A percentile compares a stretch with the other conserved stretches of the same genome.
Evolutionary conservation across 2,797 vertebrate genomes (phyloP).

Genomic region (Cryptoblepharus egeriae): DNA sequence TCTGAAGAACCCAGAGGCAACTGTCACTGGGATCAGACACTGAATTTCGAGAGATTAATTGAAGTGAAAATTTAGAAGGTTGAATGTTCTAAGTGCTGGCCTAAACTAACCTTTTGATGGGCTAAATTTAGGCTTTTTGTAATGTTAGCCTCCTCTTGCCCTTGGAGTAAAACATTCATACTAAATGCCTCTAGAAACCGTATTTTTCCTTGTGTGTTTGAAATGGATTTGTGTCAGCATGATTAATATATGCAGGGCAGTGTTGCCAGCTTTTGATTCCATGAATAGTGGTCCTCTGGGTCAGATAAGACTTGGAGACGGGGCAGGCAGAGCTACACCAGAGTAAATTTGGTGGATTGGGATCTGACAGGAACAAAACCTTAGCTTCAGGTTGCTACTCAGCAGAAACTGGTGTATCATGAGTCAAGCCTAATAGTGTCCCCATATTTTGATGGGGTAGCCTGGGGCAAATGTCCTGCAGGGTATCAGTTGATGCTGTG

Average conservation of each 20-base stretch:
- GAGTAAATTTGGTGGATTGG: not conserved
- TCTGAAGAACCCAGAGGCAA: constrained; percentile 89
- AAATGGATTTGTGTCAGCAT: not conserved
- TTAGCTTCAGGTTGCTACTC: not conserved
- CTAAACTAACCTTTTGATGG: constrained; percentile 78
- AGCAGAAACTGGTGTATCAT: not conserved
- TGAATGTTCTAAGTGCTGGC: constrained; percentile 78
- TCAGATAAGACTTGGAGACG: not conserved
- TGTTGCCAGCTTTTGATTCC: constrained; percentile 9
- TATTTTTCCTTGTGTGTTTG: constrained; percentile 43
- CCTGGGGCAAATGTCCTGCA: too few species aligned
- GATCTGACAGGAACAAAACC: not conserved
- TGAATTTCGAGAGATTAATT: constrained; percentile 93
- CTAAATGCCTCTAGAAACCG: constrained; percentile 54
- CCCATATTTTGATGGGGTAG: not conserved
- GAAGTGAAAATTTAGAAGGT: constrained; percentile 86
- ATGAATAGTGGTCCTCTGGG: not conserved
- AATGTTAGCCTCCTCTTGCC: constrained; percentile 78
- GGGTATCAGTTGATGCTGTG: too few species aligned
- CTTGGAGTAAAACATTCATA: constrained; percentile 62
- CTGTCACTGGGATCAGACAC: constrained; percentile 91
- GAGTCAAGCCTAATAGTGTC: not conserved
- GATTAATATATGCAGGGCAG: constrained; percentile 40
- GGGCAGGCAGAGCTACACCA: not conserved
- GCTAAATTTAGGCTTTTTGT: constrained; percentile 79